Evolutionary conservation across 2,113 vertebrate genomes (phyloP), one percentile per base, ranked within the genome.

Genomic region (Vulpes lagopus): DNA sequence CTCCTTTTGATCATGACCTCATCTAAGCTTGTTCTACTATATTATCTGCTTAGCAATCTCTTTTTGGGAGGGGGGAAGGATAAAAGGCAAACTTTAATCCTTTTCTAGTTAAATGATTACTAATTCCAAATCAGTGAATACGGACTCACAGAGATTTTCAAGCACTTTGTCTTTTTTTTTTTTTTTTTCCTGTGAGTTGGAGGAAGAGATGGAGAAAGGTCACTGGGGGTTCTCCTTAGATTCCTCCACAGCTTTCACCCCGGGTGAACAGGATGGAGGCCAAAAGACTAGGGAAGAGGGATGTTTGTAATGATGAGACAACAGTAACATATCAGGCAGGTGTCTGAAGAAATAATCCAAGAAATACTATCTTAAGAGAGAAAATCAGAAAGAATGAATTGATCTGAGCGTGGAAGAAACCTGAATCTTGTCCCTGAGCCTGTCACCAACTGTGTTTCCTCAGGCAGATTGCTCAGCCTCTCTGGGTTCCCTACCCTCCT

Each of bases 41-140:
- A n/a, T 76, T 59, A 59, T 69, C 74, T 96, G 81, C 69, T 97
- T 88, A 91, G 64, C 16, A 92, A 59, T 96, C 32, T 96, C 7
- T 88, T 78, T 95, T 60, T 16, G 2, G 16, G 4, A 25, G n/a
- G 49, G n/a, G 17, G 30, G 5, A 32, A 82, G 49, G 32, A 69
- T 53, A 65, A 60, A n/a, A 76, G 57, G 76, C 87, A 55, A 90
- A 81, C 22, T 30, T 94, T 82, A 94, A 94, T 93, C 65, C 32
- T 84, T 94, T 90, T 94, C 55, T 92, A 76, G 85, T 93, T 96
- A 97, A 94, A 71, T 80, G 57, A 84, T 95, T 76, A 89, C 81
- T 84, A 55, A 84, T 71, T 91, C 32, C n/a, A 92, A 71, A 55
- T 81, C 84, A 93, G 90, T 74, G 53, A 59, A 64, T 92, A 86